Percentiles rank a stretch among this genome's conserved stretches.
Conservation (phyloP, 1,140 invertebrate genomes). For the Drosophila triauraria region DNA sequence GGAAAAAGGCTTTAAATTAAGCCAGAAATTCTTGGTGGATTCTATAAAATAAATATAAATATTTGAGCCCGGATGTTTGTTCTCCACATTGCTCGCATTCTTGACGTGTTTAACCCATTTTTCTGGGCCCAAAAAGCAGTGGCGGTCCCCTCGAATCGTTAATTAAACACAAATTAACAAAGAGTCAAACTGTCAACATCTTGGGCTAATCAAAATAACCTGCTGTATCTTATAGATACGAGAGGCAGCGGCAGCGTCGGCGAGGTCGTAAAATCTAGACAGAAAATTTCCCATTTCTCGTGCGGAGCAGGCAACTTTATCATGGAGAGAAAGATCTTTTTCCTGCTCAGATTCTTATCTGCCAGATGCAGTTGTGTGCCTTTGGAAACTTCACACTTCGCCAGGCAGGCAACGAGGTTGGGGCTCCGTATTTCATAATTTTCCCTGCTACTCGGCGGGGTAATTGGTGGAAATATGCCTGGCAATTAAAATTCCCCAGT, state of each 20-base stretch:
- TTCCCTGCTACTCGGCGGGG: conserved; percentile 22
- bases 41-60: neutral
- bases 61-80: conserved; percentile 14
- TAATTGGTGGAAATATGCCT: conserved; percentile 57
- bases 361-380: conserved; percentile 46
- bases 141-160: conserved; percentile 43
- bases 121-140: neutral
- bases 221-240: conserved; percentile 59
- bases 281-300: conserved; percentile 36
- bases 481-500: conserved; percentile 53
- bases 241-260: conserved; percentile 19
- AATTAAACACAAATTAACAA: conserved; percentile 72
- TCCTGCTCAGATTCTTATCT: conserved; percentile 56
- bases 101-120: conserved; percentile 22
- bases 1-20: neutral
- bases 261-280: conserved; percentile 41
- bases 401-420: conserved; percentile 6
- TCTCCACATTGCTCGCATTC: conserved; percentile 8
- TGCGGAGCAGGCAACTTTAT: neutral
- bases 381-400: conserved; percentile 55
- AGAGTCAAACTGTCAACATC: conserved; percentile 72
- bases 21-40: neutral
- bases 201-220: conserved; percentile 68
- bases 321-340: conserved; percentile 29
- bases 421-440: conserved; percentile 60